Conservation (phyloP, 2,113 vertebrate species). For the Caracal caracal region DNA sequence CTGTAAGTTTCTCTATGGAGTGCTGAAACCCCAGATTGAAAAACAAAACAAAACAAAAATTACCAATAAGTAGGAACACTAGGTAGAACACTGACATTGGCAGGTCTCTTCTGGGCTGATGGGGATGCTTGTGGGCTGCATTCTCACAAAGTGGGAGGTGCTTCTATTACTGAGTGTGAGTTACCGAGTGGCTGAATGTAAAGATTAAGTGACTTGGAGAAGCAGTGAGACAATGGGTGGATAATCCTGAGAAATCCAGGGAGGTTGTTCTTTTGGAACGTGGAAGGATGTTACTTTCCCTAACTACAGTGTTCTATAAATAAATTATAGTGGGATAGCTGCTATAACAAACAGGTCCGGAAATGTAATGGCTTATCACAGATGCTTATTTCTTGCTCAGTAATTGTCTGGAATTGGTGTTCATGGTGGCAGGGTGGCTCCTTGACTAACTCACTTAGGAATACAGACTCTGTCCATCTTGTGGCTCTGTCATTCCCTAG, state of each 20-base stretch:
- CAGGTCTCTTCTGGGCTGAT: neutral
- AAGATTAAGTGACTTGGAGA: neutral
- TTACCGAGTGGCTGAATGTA: neutral
- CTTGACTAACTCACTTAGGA: neutral
- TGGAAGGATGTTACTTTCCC: neutral
- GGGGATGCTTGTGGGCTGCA: fast-evolving
- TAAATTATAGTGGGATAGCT: neutral
- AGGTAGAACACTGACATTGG: neutral
- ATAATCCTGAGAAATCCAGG: neutral
- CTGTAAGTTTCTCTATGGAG: slow-evolving; percentile 62
- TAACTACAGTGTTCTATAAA: neutral
- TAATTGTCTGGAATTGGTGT: neutral
- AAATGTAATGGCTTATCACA: neutral
- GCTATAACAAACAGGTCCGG: neutral
- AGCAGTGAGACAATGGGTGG: neutral
- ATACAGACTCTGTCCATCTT: neutral
- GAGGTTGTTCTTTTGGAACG: neutral
- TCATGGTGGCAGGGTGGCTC: neutral
- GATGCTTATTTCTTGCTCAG: neutral
- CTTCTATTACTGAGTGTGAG: neutral
- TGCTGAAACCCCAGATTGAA: slow-evolving; percentile 37
- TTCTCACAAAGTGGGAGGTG: neutral
- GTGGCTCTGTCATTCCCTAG: neutral
- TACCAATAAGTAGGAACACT: neutral
- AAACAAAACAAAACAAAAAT: neutral